phyloP scores from a whole-genome alignment of 2,113 vertebrate genomes.

The Mesitornis unicolor region DNA sequence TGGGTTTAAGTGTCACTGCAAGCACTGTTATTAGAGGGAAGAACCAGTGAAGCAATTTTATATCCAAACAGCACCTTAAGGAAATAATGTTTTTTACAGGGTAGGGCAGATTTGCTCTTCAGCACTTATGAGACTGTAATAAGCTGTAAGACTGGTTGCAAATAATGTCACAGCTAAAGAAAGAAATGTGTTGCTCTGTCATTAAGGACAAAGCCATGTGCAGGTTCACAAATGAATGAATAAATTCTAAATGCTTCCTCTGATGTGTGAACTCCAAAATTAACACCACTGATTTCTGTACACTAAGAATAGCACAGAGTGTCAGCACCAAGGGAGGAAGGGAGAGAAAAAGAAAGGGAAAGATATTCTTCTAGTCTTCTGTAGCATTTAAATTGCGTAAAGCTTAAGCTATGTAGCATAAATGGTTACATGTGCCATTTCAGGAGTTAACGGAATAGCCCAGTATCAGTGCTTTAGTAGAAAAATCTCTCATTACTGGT shows the following conservation, averaged over 20 bases:
- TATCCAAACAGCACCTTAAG: slow-evolving; percentile 15
- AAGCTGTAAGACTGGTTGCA: background rate
- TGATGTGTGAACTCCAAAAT: slow-evolving; percentile 46
- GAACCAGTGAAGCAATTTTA: background rate
- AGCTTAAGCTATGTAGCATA: background rate
- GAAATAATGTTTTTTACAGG: slow-evolving; percentile 25
- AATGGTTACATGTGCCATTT: slow-evolving; percentile 37
- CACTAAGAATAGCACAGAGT: slow-evolving; percentile 59
- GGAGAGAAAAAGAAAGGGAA: background rate
- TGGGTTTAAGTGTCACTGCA: background rate
- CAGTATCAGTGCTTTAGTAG: background rate
- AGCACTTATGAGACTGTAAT: background rate
- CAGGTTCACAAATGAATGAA: slow-evolving; percentile 40
- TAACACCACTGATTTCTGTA: slow-evolving; percentile 32
- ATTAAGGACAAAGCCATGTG: background rate
- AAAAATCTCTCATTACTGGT: background rate
- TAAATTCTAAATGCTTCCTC: slow-evolving; percentile 28
- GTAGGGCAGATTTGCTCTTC: background rate
- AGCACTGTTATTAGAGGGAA: background rate
- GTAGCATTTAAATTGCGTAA: slow-evolving; percentile 10
- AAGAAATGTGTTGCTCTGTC: background rate
- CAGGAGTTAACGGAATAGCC: background rate
- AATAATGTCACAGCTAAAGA: background rate
- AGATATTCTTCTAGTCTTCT: background rate
- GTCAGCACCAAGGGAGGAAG: slow-evolving; percentile 4